phyloP scores from a whole-genome alignment of 2,888 invertebrate species.

The Acleris cristana region DNA sequence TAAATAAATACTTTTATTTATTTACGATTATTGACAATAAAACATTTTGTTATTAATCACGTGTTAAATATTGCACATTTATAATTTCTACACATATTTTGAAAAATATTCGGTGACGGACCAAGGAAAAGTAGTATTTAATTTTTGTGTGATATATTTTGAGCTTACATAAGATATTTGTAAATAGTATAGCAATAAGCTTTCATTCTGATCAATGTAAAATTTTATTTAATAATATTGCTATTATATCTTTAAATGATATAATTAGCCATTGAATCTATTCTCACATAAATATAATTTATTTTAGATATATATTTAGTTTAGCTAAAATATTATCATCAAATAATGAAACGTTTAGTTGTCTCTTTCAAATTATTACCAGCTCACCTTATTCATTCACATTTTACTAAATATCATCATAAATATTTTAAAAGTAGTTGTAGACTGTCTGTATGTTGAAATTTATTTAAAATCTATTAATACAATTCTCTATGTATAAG shows the following conservation, averaged over 20 bases:
- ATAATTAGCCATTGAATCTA: not conserved
- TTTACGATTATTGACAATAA: conserved; percentile 42
- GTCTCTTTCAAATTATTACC: too few relatives aligned
- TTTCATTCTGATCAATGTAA: conserved; percentile 39
- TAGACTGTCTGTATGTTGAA: too few relatives aligned
- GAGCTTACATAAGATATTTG: conserved; percentile 48
- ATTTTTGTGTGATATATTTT: conserved; percentile 42
- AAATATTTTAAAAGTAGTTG: too few relatives aligned
- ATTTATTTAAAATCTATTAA: too few relatives aligned
- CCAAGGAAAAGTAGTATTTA: conserved; percentile 50
- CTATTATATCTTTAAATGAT: not conserved
- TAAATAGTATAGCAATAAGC: conserved; percentile 33
- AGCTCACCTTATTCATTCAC: too few relatives aligned
- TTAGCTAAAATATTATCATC: too few relatives aligned
- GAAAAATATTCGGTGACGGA: conserved; percentile 48
- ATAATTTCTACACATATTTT: conserved; percentile 36
- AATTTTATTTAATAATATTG: conserved; percentile 23
- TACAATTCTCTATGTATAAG: too few relatives aligned
- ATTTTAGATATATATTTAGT: too few relatives aligned
- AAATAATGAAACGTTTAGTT: too few relatives aligned
- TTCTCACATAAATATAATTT: not conserved
- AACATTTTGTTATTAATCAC: conserved; percentile 38
- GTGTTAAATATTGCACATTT: conserved; percentile 43
- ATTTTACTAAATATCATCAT: too few relatives aligned
- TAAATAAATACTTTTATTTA: conserved; percentile 34